Percentiles rank a stretch among this genome's conserved stretches.
Evolutionary conservation across 2,888 invertebrate species (phyloP).

Genomic region (Caradrina kadenii): DNA sequence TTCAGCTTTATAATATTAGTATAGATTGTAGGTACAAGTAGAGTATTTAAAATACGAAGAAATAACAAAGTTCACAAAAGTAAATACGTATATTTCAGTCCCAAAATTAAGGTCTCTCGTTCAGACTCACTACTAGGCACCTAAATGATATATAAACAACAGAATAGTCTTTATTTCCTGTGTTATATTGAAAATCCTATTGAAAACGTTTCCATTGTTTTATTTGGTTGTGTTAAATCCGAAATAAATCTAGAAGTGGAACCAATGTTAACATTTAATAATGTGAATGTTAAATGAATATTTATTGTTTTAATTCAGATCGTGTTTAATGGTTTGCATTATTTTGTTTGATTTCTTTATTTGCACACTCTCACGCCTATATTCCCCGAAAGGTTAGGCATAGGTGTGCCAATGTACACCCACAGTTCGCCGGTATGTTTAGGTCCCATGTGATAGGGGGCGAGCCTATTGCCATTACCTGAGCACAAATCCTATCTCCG

Average conservation of each 20-base stretch:
- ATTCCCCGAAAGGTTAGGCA: no score
- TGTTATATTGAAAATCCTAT: constrained; percentile 37
- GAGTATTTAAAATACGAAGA: no score
- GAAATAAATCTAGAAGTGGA: constrained; percentile 13
- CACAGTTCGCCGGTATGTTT: no score
- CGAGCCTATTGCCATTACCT: no score
- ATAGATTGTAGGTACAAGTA: no score
- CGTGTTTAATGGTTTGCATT: no score
- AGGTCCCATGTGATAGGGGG: no score
- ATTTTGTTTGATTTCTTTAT: no score
- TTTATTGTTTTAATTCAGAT: not conserved
- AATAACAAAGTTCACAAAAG: not conserved
- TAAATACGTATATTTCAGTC: not conserved
- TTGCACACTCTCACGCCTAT: no score
- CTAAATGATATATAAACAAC: constrained; percentile 6
- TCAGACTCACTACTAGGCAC: not conserved
- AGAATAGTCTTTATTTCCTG: constrained; percentile 57
- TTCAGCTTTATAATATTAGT: no score
- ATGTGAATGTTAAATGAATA: constrained; percentile 1
- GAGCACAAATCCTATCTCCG: no score
- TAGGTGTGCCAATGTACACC: no score
- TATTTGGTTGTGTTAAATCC: constrained; percentile 28
- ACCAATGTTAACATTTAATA: not conserved
- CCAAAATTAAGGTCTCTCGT: not conserved
- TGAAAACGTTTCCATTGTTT: constrained; percentile 33